Conservation (phyloP, 2,797 vertebrate genomes). For the Aulostomus chinensis region DNA sequence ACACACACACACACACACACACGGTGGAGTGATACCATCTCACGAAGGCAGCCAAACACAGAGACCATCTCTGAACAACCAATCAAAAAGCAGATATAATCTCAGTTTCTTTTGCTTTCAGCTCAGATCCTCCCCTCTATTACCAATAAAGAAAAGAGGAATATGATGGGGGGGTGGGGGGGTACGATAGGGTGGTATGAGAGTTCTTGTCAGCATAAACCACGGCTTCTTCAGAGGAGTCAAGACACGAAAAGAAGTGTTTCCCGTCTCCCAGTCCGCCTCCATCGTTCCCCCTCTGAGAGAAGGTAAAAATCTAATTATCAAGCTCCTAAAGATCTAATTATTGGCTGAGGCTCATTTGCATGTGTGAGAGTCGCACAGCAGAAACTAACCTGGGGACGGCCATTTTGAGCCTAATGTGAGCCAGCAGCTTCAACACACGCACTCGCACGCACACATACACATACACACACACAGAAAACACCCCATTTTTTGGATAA, state of each 20-base stretch:
- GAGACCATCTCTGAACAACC: constrained; percentile 67
- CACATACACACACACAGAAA: too few relatives aligned
- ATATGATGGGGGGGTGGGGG: constrained; percentile 52
- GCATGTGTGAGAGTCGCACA: constrained; percentile 73
- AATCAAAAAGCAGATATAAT: constrained; percentile 75
- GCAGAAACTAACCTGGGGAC: constrained; percentile 69
- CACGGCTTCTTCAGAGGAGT: constrained; percentile 65
- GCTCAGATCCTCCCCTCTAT: constrained; percentile 67
- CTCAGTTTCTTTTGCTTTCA: constrained; percentile 64
- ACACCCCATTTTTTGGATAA: too few relatives aligned
- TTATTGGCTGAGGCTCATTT: constrained; percentile 77
- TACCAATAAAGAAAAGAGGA: constrained; percentile 71
- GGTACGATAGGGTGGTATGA: not conserved
- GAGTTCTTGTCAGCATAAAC: constrained; percentile 54
- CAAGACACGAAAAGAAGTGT: constrained; percentile 64
- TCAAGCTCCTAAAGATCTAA: constrained; percentile 79
- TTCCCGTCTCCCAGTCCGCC: constrained; percentile 59
- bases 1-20: constrained; percentile 13
- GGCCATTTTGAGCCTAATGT: constrained; percentile 74
- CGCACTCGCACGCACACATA: too few relatives aligned
- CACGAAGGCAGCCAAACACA: constrained; percentile 61
- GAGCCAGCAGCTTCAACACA: too few relatives aligned
- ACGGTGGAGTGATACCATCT: constrained; percentile 64
- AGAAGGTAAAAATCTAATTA: constrained; percentile 78
- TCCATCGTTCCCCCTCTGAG: constrained; percentile 65